Conservation (phyloP, 2,797 vertebrate species). For the Ctenopoma kingsleyae region DNA sequence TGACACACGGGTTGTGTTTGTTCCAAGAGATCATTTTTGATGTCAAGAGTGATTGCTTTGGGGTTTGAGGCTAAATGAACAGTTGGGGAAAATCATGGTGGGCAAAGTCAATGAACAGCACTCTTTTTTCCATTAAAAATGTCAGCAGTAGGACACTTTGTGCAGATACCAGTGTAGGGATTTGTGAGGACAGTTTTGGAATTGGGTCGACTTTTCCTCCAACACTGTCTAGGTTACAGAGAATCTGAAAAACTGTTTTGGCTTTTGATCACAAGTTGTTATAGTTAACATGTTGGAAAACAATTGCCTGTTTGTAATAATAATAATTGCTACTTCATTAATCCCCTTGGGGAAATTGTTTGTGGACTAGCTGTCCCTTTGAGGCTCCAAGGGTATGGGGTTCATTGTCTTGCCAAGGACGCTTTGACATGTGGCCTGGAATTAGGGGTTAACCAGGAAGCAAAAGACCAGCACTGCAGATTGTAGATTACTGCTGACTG, state of each 20-base stretch:
- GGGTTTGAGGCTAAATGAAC: background rate
- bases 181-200: background rate
- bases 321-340: too few relatives aligned
- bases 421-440: too few relatives aligned
- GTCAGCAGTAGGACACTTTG: background rate
- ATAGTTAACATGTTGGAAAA: background rate
- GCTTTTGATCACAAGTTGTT: background rate
- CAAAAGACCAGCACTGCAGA: too few relatives aligned
- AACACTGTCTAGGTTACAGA: background rate
- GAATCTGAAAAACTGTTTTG: background rate
- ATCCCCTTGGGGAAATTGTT: too few relatives aligned
- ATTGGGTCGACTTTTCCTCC: background rate
- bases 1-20: constrained; percentile 16
- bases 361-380: too few relatives aligned
- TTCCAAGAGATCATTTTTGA: constrained; percentile 16
- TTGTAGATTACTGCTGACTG: too few relatives aligned
- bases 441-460: too few relatives aligned
- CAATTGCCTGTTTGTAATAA: background rate
- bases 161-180: background rate
- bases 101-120: constrained; percentile 1
- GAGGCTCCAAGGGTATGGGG: too few relatives aligned
- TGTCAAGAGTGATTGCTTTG: constrained; percentile 15
- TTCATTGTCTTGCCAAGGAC: too few relatives aligned
- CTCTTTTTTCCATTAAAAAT: constrained; percentile 3
- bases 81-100: constrained; percentile 7